Evolutionary conservation across 1,140 invertebrate species (phyloP).

Genomic region (Drosophila ficusphila): DNA sequence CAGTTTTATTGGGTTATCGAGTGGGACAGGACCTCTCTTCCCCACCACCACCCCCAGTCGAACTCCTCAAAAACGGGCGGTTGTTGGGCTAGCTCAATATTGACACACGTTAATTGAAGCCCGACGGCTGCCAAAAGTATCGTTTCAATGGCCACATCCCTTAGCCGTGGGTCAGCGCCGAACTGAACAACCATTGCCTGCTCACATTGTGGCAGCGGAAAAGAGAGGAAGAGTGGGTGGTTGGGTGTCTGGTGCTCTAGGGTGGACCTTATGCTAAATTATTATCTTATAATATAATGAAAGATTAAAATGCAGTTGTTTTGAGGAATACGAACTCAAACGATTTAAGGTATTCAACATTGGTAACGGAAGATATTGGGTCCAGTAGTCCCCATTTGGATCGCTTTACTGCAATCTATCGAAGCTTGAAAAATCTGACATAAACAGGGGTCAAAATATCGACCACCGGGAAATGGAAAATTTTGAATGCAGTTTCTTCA

Average conservation of each 20-base stretch:
- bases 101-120: slow-evolving; percentile 74
- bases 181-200: slow-evolving; percentile 70
- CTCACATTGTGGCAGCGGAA: slow-evolving; percentile 1
- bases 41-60: background rate
- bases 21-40: slow-evolving; percentile 1
- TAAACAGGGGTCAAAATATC: too few relatives aligned
- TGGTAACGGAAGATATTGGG: too few relatives aligned
- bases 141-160: slow-evolving; percentile 62
- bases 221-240: background rate
- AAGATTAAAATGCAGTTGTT: background rate
- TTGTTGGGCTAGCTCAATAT: slow-evolving; percentile 70
- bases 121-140: slow-evolving; percentile 61
- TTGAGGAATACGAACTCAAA: too few relatives aligned
- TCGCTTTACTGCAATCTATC: too few relatives aligned
- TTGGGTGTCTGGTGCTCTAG: background rate
- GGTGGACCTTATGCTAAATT: slow-evolving; percentile 5
- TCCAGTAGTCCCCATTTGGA: too few relatives aligned
- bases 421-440: too few relatives aligned
- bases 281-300: background rate
- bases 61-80: slow-evolving; percentile 5
- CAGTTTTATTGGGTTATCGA: slow-evolving; percentile 50
- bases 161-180: slow-evolving; percentile 52
- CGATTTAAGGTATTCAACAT: too few relatives aligned
- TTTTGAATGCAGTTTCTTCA: too few relatives aligned
- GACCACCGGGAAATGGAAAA: too few relatives aligned